Evolutionary conservation across 2,797 vertebrate species (phyloP).

Genomic region (Muraenolepis orangiensis): DNA sequence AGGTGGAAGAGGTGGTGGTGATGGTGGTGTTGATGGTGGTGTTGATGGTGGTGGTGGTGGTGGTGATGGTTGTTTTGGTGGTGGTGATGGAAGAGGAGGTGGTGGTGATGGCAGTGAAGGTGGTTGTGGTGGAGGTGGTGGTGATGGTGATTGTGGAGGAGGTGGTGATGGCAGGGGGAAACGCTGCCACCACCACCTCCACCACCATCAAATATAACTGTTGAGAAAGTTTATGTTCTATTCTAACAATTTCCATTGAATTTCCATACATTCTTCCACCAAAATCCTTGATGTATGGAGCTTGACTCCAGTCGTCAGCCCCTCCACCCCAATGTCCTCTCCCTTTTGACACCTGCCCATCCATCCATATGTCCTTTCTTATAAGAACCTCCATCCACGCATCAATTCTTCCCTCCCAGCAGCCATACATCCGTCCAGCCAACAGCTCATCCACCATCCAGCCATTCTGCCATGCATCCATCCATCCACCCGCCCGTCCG

Average conservation of each 20-base stretch:
- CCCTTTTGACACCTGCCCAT: neutral
- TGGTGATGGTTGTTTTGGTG: neutral
- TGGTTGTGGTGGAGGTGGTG: conserved; percentile 22
- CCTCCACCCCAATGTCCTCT: neutral
- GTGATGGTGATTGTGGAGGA: conserved; percentile 47
- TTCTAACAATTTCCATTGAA: neutral
- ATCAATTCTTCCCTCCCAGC: too few relatives aligned
- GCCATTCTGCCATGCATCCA: neutral
- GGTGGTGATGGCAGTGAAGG: conserved; percentile 27
- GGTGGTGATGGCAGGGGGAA: conserved; percentile 28
- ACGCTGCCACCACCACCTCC: too few relatives aligned
- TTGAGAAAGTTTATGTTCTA: neutral
- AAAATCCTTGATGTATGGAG: too few relatives aligned
- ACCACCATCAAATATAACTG: too few relatives aligned
- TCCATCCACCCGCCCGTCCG: neutral
- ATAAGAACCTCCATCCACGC: too few relatives aligned
- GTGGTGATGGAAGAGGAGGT: conserved; percentile 49
- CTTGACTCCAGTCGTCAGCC: too few relatives aligned
- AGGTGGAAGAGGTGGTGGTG: conserved; percentile 40
- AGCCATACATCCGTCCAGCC: neutral
- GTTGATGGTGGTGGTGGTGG: conserved; percentile 18
- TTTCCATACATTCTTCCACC: too few relatives aligned
- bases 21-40: conserved; percentile 47
- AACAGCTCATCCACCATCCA: neutral
- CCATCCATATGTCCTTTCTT: neutral